Conservation (phyloP, 2,888 invertebrate species). For the Agrochola macilenta region DNA sequence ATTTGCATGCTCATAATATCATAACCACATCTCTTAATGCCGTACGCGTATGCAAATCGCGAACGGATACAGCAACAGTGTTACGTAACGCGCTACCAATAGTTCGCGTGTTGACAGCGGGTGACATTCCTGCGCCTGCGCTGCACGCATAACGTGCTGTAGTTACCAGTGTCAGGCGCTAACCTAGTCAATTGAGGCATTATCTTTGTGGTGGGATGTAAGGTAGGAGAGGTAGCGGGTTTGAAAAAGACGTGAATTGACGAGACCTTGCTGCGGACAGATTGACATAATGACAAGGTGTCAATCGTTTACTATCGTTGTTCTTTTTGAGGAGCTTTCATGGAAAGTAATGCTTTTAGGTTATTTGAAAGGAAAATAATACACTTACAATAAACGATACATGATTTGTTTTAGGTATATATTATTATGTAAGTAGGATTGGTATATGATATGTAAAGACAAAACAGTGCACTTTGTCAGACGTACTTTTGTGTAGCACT, state of each 20-base stretch:
- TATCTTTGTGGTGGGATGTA: conserved; percentile 13
- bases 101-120: conserved; percentile 51
- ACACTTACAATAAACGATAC: neutral
- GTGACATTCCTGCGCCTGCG: conserved; percentile 61
- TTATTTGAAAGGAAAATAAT: neutral
- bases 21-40: conserved; percentile 38
- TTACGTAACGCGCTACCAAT: conserved; percentile 51
- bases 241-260: neutral
- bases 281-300: too few relatives aligned
- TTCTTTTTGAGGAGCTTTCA: neutral
- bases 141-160: conserved; percentile 50
- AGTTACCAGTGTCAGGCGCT: conserved; percentile 56
- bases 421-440: neutral
- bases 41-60: conserved; percentile 49
- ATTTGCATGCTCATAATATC: conserved; percentile 32
- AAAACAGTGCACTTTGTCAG: neutral
- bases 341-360: neutral
- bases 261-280: too few relatives aligned
- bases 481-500: neutral
- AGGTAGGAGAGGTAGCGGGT: conserved; percentile 25
- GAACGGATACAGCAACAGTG: conserved; percentile 56
- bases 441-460: neutral
- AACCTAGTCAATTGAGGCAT: conserved; percentile 50
- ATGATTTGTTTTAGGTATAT: neutral
- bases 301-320: neutral